These are phyloP conservation scores for Sicus ferrugineus DNA, from an alignment of 2,888 invertebrate species.

Conservation along the genomic window DNA sequence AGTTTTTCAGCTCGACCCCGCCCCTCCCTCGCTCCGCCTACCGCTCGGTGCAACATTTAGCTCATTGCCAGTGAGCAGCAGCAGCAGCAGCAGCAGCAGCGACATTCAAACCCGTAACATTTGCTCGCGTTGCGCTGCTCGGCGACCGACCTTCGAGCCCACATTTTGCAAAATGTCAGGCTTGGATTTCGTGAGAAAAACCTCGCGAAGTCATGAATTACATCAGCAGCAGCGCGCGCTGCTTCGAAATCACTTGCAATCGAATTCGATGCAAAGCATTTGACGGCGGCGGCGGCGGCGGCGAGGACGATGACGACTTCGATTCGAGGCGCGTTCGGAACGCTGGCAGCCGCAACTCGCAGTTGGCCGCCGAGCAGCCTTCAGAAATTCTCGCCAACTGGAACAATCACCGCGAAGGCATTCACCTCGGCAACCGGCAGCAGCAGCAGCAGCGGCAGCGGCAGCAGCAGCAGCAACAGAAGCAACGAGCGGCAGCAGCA, in stretches of 20 bases:
- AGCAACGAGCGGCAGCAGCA: conserved; percentile 5
- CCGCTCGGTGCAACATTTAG: background rate
- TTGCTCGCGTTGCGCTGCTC: background rate
- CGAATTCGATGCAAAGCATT: conserved; percentile 17
- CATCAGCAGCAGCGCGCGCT: background rate
- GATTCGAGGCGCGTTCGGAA: background rate
- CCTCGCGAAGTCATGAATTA: conserved; percentile 31
- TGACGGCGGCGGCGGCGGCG: background rate
- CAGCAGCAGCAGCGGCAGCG: background rate
- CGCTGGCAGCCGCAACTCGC: background rate
- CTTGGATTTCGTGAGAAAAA: conserved; percentile 33
- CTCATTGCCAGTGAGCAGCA: conserved; percentile 15
- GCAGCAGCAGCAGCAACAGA: too few species aligned
- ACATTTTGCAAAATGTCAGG: conserved; percentile 27
- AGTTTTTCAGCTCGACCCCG: too few species aligned
- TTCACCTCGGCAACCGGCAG: conserved; percentile 39
- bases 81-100: background rate
- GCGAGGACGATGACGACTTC: background rate
- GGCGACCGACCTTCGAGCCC: conserved; percentile 19
- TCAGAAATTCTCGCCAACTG: conserved; percentile 44
- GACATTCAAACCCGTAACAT: background rate
- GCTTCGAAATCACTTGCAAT: conserved; percentile 3
- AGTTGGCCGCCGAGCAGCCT: conserved; percentile 36
- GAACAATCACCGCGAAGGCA: conserved; percentile 44
- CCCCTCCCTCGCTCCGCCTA: background rate